Evolutionary conservation across 2,113 vertebrate species (phyloP), one percentile per base, ranked within the genome.

Genomic region (Zonotrichia leucophrys): DNA sequence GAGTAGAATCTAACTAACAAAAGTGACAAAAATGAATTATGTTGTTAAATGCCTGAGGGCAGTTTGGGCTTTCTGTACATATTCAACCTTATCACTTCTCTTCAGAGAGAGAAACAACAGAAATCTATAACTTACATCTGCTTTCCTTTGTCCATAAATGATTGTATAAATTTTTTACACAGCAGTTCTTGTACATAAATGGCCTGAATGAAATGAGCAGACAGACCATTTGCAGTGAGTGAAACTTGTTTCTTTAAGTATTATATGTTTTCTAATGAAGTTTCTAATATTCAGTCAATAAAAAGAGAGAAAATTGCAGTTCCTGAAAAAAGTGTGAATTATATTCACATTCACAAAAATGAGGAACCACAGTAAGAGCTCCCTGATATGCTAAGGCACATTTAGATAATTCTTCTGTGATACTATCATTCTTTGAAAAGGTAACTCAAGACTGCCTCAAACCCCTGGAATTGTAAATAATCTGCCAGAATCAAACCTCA

Each of bases 221-320:
- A 69, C 23, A 85, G 46, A 77, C 3, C 7, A 37, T 78, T 52
- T 90, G 11, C 52, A 75, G 47, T 16, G 63, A 93, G 15, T 28
- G 52, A 69, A 95, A 74, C 42, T 58, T 76, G 31, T 70, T 94
- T 95, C 63, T 89, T 23, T 35, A 69, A 77, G 41, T 81, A 47
- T 73, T 85, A 49, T 68, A 20, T 74, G 46, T 74, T 96, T 93
- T 94, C 22, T 90, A 86, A 83, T 62, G 90, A 62, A 66, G 15
- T 11, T 73, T 90, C 49, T 79, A 77, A 80, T 62, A 42, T 66
- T 44, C 50, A 85, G 50, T 44, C 46, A 86, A 47, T 72, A 66
- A 76, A 93, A 92, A 11, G 12, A 90, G 37, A 25, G 47, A 90
- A 96, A 83, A 69, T 12, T 69, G 8, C 52, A 23, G 15, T 39